Evolutionary conservation across 2,797 vertebrate genomes (phyloP).

Genomic region (Pitangus sulphuratus): DNA sequence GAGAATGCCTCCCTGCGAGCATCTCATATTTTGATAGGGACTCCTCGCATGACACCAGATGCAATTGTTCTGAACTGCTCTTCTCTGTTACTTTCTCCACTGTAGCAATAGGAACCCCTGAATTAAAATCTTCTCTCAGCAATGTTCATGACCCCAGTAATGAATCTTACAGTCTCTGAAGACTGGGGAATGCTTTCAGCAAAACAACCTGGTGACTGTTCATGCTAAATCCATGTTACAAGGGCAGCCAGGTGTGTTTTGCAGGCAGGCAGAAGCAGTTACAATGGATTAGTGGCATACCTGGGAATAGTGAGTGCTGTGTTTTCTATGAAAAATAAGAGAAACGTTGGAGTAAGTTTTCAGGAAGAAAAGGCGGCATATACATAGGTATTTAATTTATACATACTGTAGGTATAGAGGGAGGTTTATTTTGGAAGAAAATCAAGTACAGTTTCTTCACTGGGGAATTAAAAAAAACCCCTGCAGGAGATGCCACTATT

Average conservation of each 20-base stretch:
- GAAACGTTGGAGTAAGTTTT: background rate
- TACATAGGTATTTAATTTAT: background rate
- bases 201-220: background rate
- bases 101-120: background rate
- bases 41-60: accelerated
- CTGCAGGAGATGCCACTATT: background rate
- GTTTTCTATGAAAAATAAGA: background rate
- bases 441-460: background rate
- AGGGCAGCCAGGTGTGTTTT: background rate
- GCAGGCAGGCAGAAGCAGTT: background rate
- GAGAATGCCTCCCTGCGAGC: background rate
- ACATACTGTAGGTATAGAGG: background rate
- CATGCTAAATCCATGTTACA: accelerated
- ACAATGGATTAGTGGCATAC: background rate
- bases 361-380: background rate
- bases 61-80: background rate
- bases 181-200: background rate
- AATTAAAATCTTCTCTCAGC: background rate
- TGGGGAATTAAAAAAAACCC: background rate
- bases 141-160: background rate
- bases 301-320: background rate
- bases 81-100: background rate
- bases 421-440: slow-evolving; percentile 1
- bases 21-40: background rate
- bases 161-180: background rate